Evolutionary conservation across 2,797 vertebrate species (phyloP).

Genomic region (Sebastiscus tertius): DNA sequence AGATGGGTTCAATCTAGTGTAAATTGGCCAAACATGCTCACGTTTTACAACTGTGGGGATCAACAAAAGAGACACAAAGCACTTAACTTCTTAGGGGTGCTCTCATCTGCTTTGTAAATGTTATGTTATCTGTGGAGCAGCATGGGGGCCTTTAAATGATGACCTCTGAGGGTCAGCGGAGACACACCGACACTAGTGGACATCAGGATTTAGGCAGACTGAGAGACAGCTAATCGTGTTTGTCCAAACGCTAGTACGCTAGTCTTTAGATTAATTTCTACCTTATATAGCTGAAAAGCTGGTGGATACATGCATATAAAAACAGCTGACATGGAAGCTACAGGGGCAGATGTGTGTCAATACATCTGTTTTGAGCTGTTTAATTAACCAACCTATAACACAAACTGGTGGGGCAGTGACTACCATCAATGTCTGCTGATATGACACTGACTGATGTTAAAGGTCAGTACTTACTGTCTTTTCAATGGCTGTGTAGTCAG

Average conservation of each 20-base stretch:
- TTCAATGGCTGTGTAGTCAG: slow-evolving; percentile 82
- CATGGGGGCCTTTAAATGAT: slow-evolving; percentile 63
- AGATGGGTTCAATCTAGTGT: slow-evolving; percentile 52
- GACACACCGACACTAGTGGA: slow-evolving; percentile 13
- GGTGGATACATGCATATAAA: background rate
- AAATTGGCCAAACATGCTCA: slow-evolving; percentile 70
- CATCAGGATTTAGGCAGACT: slow-evolving; percentile 4
- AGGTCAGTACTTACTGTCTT: slow-evolving; percentile 84
- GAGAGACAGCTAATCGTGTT: slow-evolving; percentile 3
- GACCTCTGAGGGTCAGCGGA: slow-evolving; percentile 35
- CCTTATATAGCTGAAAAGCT: background rate
- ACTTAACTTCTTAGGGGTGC: slow-evolving; percentile 64
- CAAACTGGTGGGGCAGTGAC: background rate
- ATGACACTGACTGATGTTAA: background rate
- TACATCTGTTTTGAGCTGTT: background rate
- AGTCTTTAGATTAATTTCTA: background rate
- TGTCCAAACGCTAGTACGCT: background rate
- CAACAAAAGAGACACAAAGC: slow-evolving; percentile 63
- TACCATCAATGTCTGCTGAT: background rate
- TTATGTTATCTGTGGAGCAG: slow-evolving; percentile 55
- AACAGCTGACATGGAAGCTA: background rate
- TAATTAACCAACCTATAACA: background rate
- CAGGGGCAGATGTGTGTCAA: background rate
- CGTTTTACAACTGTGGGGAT: slow-evolving; percentile 54
- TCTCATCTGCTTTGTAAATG: slow-evolving; percentile 76